A percentile compares a stretch with the other conserved stretches of the same genome.
Conservation (phyloP, 92 coral and sea anemone species). For the Parazoanthus darwini region DNA sequence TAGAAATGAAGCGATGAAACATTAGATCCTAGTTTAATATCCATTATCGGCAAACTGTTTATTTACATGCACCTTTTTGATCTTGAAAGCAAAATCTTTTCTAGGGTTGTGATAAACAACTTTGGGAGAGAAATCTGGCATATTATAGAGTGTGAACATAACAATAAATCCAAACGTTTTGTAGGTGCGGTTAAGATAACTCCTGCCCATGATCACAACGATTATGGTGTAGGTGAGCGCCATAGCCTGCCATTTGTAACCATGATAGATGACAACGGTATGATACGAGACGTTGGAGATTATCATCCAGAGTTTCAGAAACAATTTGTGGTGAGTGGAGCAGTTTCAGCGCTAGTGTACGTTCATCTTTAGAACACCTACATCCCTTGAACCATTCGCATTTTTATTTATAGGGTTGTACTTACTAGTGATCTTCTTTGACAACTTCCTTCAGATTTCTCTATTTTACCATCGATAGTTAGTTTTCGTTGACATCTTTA, state of each 20-base stretch:
- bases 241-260: conserved; percentile 82
- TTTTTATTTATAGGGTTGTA: no score
- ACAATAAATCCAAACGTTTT: background rate
- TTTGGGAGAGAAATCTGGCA: no score
- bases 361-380: background rate
- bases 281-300: conserved; percentile 80
- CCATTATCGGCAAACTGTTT: no score
- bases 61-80: no score
- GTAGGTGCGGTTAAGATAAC: conserved; percentile 99
- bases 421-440: no score
- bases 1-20: no score
- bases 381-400: no score
- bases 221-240: conserved; percentile 92
- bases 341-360: background rate
- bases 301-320: conserved; percentile 76
- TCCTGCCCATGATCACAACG: conserved; percentile 99
- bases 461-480: no score
- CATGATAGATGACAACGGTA: conserved; percentile 95
- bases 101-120: no score
- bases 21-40: no score
- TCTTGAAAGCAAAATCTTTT: no score
- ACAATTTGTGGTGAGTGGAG: conserved; percentile 74
- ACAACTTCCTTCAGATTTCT: background rate
- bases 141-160: background rate
- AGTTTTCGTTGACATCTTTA: no score